Evolutionary conservation across 2,888 invertebrate species (phyloP), one percentile per base, ranked within the genome.

Genomic region (Mamestra brassicae): DNA sequence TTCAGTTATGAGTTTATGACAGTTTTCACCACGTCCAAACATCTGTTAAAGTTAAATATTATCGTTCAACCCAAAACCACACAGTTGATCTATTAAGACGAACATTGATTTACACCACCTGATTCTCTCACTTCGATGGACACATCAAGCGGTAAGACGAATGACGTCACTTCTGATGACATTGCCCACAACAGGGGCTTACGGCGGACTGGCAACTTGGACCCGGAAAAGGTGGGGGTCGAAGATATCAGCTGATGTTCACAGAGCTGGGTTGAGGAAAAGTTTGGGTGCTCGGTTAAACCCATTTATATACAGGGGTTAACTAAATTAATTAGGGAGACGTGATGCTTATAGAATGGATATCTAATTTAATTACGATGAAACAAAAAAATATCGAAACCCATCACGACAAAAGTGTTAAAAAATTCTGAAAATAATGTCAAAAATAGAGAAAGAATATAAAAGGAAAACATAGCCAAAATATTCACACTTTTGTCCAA

Each of bases 221-320:
- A 74, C 66, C 81, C 71, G 55, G 69, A 81, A 81, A 81, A 84
- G 84, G 84, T 84, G 81, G 57, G 70, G 60, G 67, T 84, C 42
- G 60, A 26, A 58, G 84, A 81, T 81, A 80, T 74, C 67, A 64
- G 54, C 50, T 71, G 63, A 68, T 60, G 57, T 74, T 26, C 11
- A 61, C 67, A 64, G 61, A 34, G 60, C 60, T 57, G 26, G 64
- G 45, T 74, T 57, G 26, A 72, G 60, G 55, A 81, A 65, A 84
- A 66, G 47, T 66, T 63, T 42, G 57, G 13, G 17, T 66, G 38
- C 55, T 57, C 17, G 36, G 17, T 60, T 67, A 34, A 26, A 74
- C 58, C 11, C 52, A 62, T 50, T 15, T 15, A 15, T 57, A 45
- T 26, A 45, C 11, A 26, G 7, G 13, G 13, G 7, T 5, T 34